Evolutionary conservation across 2,888 invertebrate genomes (phyloP).

Genomic region (Cephus rjabovi): DNA sequence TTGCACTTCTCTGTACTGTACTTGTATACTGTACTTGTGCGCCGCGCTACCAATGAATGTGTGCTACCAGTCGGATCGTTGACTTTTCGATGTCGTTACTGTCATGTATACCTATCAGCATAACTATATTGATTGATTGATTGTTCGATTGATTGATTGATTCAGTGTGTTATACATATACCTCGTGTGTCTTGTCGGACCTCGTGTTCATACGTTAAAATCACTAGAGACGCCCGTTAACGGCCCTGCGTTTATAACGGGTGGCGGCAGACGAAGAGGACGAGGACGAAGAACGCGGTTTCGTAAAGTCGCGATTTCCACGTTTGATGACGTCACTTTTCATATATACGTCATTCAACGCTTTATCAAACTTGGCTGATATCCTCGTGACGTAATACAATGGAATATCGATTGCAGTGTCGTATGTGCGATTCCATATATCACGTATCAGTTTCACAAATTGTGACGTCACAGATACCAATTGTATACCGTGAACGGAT

Average conservation of each 20-base stretch:
- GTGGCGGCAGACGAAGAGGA: background rate
- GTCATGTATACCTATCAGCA: conserved; percentile 45
- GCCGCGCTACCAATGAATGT: conserved; percentile 37
- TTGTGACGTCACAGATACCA: background rate
- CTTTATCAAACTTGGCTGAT: background rate
- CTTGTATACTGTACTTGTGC: conserved; percentile 44
- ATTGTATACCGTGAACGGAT: background rate
- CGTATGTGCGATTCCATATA: background rate
- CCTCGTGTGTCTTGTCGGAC: conserved; percentile 47
- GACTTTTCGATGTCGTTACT: conserved; percentile 57
- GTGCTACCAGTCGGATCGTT: conserved; percentile 21
- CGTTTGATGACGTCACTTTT: background rate
- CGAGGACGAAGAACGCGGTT: background rate
- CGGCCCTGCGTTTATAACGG: background rate
- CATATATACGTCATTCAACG: background rate
- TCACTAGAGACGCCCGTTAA: background rate
- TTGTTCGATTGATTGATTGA: conserved; percentile 43
- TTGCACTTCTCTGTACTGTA: conserved; percentile 59
- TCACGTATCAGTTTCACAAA: background rate
- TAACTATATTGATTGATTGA: conserved; percentile 4
- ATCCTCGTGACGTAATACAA: background rate
- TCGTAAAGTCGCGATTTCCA: background rate
- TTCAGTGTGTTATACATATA: conserved; percentile 37
- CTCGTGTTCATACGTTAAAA: conserved; percentile 20
- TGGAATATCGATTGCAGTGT: background rate